A percentile compares a stretch with the other conserved stretches of the same genome.
Evolutionary conservation across 2,113 vertebrate genomes (phyloP).

Genomic region (Podarcis cretensis): DNA sequence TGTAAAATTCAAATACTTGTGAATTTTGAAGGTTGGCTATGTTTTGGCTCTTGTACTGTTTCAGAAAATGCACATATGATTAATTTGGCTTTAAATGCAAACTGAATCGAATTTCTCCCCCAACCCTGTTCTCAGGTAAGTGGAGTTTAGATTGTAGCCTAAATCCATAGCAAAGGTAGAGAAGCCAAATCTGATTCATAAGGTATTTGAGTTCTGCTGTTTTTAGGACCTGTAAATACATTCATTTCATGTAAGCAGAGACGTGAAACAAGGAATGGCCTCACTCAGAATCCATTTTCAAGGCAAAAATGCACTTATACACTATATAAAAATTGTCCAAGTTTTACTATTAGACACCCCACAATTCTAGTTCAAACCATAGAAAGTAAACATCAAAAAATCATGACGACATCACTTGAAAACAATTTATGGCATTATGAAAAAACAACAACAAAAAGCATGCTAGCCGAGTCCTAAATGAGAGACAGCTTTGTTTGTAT

Average conservation of each 20-base stretch:
- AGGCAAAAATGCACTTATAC: not conserved
- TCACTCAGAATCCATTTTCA: not conserved
- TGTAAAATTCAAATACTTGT: no score
- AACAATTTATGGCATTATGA: slow-evolving; percentile 5
- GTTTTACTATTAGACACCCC: no score
- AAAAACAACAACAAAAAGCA: slow-evolving; percentile 17
- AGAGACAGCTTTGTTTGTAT: slow-evolving; percentile 70
- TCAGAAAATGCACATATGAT: no score
- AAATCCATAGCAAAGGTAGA: not conserved
- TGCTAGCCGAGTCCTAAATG: slow-evolving; percentile 29
- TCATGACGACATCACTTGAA: not conserved
- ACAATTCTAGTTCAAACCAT: not conserved
- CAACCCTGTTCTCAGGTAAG: no score
- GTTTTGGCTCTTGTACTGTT: no score
- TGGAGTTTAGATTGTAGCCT: no score
- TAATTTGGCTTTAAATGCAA: no score
- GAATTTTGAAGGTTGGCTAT: no score
- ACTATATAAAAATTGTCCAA: not conserved
- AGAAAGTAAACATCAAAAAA: not conserved
- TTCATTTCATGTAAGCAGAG: not conserved
- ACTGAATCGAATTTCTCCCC: no score
- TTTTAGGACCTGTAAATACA: not conserved
- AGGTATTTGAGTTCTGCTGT: not conserved
- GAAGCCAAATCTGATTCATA: not conserved
- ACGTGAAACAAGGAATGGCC: not conserved